Base-by-base conservation (phyloP, 2,113 vertebrate species). In the Polyodon spathula region DNA sequence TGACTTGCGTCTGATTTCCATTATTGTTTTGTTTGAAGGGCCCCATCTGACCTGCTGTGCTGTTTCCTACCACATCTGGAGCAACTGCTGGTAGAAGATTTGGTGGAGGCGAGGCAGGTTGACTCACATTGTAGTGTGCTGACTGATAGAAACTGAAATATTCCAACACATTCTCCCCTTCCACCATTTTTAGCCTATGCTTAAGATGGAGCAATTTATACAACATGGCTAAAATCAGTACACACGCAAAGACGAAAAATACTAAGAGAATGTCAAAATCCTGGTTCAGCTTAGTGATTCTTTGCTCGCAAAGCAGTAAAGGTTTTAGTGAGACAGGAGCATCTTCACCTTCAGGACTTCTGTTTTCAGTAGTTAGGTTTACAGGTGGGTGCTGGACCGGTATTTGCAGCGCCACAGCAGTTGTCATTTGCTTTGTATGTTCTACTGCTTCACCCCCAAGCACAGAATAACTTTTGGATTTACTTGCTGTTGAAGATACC, bases 71-170 rank as follows among this genome's bases (percentile, higher is more conserved):
- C 61, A 79, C 60, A 68, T 63, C 55, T 40, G 62, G 15, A 73
- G 68, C 16, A 0, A 71, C 56, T 71, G 65, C 57, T 8, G 53
- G 11, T 8, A 8, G 16, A 7, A 27, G 1, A 9, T 6, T 14
- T 15, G 8, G 54, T 72, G 50, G 37, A 38, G 72, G 69, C 43
- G 72, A 78, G 44, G 80, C 15, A 5, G 82, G 69, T 38, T 83
- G 71, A 56, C 75, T 71, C 59, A 84, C 64, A 59, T 63, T 81
- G 73, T 86, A 89, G 55, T 81, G 78, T 16, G 78, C 73, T 64
- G 85, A 85, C 61, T 89, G 86, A 78, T 87, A 90, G 81, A 86
- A 81, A 6, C 87, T 80, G 0, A 87, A 90, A 69, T 89, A 90
- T 43, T 89, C 86, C 72, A 90, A 77, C 66, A 78, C 81, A 64